A percentile compares a stretch with the other conserved stretches of the same genome.
Evolutionary conservation across 2,888 invertebrate species (phyloP).

Genomic region (Phyto melanocephala): DNA sequence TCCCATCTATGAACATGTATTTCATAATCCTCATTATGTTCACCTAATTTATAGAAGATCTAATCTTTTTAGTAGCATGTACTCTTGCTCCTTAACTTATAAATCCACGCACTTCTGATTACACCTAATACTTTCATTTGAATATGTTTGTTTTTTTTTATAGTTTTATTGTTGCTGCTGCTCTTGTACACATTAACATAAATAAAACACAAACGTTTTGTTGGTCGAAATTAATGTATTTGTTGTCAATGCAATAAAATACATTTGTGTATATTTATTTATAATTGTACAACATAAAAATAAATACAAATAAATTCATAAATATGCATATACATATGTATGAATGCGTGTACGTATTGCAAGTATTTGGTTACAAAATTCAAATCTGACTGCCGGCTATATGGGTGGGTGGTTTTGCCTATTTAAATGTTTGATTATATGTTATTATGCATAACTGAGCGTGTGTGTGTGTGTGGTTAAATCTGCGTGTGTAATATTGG

Average conservation of each 20-base stretch:
- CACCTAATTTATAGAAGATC: too few relatives aligned
- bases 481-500: conserved; percentile 40
- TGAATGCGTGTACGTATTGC: too few relatives aligned
- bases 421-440: conserved; percentile 1
- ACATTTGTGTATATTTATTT: conserved; percentile 43
- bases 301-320: too few relatives aligned
- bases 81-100: too few relatives aligned
- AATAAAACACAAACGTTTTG: conserved; percentile 47
- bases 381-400: background rate
- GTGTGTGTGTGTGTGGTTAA: background rate
- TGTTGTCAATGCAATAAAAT: conserved; percentile 53
- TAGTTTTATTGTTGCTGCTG: background rate
- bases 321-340: too few relatives aligned
- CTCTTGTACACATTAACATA: conserved; percentile 40
- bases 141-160: background rate
- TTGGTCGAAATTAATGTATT: conserved; percentile 46
- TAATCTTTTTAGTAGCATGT: too few relatives aligned
- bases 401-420: background rate
- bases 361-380: background rate
- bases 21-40: too few relatives aligned
- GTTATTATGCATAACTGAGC: background rate
- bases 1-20: too few relatives aligned
- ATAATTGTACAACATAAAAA: conserved; percentile 16
- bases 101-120: too few relatives aligned
- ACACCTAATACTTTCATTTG: too few relatives aligned